Conservation (phyloP, 1,140 invertebrate species). For the Mercenaria mercenaria region DNA sequence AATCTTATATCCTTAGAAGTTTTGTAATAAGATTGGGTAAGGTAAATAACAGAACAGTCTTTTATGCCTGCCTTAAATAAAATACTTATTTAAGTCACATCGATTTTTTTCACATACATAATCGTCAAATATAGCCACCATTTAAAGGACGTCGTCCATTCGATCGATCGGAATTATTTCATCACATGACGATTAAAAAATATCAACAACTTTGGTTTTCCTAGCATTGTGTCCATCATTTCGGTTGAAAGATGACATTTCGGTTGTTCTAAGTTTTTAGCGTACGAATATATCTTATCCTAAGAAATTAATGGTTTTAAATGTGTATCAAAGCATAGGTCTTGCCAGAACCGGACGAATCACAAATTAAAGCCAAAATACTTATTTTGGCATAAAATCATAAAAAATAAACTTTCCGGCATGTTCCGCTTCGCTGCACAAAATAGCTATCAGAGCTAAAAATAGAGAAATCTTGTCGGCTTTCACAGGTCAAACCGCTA, state of each 20-base stretch:
- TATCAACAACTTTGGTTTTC: neutral
- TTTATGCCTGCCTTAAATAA: neutral
- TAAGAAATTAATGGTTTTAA: constrained; percentile 46
- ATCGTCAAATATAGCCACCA: neutral
- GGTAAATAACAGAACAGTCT: neutral
- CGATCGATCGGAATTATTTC: neutral
- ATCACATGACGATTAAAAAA: neutral
- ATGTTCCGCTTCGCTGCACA: too few species aligned
- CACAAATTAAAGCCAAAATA: neutral
- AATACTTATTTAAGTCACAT: neutral
- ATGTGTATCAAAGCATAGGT: neutral
- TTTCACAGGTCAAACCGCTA: too few species aligned
- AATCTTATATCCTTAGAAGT: neutral
- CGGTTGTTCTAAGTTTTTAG: neutral
- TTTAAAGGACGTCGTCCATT: neutral
- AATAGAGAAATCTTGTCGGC: too few species aligned
- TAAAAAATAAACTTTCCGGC: too few species aligned
- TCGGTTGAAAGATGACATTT: neutral
- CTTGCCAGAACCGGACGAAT: neutral
- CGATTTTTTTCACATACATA: neutral
- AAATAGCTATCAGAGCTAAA: too few species aligned
- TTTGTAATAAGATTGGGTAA: neutral
- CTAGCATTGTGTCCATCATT: neutral
- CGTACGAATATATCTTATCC: neutral
- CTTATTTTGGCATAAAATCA: neutral